Evolutionary conservation across 2,113 vertebrate genomes (phyloP), one percentile per base, ranked within the genome.

Genomic region (Salminus brasiliensis): DNA sequence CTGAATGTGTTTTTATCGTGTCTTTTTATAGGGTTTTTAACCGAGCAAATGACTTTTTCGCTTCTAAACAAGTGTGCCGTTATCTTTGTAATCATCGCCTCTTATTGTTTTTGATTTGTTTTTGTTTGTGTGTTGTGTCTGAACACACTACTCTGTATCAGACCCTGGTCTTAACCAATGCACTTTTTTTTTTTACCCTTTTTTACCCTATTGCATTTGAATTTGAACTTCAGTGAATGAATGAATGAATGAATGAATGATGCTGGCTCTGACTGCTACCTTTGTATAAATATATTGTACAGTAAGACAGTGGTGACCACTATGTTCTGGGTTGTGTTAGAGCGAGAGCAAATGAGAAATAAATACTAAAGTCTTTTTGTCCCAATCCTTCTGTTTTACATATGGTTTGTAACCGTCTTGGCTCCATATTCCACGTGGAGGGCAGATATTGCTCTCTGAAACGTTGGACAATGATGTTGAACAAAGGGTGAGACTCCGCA

Each of bases 131-230:
- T 90, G 86, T n/a, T n/a, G n/a, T n/a, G n/a, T n/a, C n/a, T n/a
- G n/a, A n/a, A n/a, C 90, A 92, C 90, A 93, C 85, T 86, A 80
- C 93, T 94, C 86, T 86, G 91, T 91, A 89, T 94, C 92, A 89
- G 91, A 92, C 93, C 91, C 89, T 87, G 88, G 89, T 93, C 88
- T 93, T 92, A 93, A 93, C 94, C 93, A 92, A 96, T 96, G 97
- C 97, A 99, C 98, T 98, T 99, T 96, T 96, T n/a, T n/a, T n/a
- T n/a, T n/a, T n/a, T n/a, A n/a, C n/a, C n/a, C 98, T 98, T 99
- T 96, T 96, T 95, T 91, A 94, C 86, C 87, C 84, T 84, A 82
- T 83, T 90, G 88, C 85, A 76, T 89, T 90, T 88, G 82, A 88
- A 88, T 81, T 81, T 25, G 74, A 81, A 53, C 39, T 29, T 66